Percentiles rank a stretch among this genome's conserved stretches.
Conservation (phyloP, 2,113 vertebrate species). For the Dasyornis broadbenti region DNA sequence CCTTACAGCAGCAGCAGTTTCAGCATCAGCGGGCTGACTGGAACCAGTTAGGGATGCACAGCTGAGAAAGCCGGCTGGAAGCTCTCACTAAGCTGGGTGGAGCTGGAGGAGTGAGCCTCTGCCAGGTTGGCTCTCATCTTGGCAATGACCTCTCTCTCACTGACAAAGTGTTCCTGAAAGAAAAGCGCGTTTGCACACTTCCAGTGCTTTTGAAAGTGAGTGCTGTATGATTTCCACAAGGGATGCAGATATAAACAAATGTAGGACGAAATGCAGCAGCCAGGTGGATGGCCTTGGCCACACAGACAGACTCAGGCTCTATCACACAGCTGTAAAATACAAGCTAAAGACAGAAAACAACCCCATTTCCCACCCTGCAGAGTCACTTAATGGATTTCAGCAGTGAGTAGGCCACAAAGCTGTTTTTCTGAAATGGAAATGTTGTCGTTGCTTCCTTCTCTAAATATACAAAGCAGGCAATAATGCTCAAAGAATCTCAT, state of each 20-base stretch:
- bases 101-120: background rate
- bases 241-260: background rate
- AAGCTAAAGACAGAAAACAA: background rate
- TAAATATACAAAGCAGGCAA: background rate
- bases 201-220: background rate
- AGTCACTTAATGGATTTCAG: conserved; percentile 15
- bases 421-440: conserved; percentile 33
- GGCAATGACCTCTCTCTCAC: background rate
- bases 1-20: background rate
- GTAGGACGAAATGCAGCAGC: background rate
- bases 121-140: background rate
- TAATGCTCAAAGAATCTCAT: background rate
- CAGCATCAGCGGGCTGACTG: background rate
- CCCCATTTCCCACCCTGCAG: background rate
- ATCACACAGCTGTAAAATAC: background rate
- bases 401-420: background rate
- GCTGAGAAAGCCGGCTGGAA: background rate
- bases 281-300: conserved; percentile 7
- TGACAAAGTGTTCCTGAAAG: background rate
- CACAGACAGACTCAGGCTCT: background rate
- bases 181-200: background rate
- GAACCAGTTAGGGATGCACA: background rate
- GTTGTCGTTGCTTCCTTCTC: background rate
- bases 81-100: background rate
- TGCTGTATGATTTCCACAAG: background rate